These are phyloP conservation scores for Zootermopsis nevadensis DNA, from an alignment of 2,888 invertebrate species.

Conservation along the genomic window DNA sequence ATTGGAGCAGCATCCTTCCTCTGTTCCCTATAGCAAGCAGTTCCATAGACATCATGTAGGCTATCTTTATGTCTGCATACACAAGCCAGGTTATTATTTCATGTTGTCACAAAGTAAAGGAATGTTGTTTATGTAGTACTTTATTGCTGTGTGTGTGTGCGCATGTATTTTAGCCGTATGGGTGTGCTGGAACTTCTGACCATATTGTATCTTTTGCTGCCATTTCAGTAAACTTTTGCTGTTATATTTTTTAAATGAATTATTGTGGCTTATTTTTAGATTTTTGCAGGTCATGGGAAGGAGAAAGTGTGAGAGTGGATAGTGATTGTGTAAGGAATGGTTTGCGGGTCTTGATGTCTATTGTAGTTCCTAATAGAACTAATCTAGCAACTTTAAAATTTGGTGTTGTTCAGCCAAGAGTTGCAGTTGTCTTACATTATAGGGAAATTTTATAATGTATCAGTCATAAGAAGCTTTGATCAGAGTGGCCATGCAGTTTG, in stretches of 20 bases:
- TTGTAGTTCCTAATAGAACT: conserved; percentile 24
- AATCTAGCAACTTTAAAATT: conserved; percentile 31
- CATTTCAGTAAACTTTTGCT: conserved; percentile 16
- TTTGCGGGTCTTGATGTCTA: neutral
- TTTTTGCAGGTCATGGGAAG: neutral
- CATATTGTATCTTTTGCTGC: conserved; percentile 6
- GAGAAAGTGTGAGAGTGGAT: neutral
- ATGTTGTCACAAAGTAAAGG: neutral
- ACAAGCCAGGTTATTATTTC: conserved; percentile 26
- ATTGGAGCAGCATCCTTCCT: neutral
- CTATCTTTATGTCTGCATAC: conserved; percentile 22
- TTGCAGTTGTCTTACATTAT: neutral
- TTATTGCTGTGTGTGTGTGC: neutral
- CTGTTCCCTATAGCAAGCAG: conserved; percentile 28
- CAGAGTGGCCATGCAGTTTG: no score
- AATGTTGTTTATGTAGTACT: neutral
- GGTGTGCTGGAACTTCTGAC: neutral
- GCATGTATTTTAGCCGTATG: neutral
- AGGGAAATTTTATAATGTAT: neutral
- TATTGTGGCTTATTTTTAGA: conserved; percentile 13
- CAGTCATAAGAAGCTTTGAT: no score
- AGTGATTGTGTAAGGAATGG: neutral
- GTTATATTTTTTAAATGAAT: conserved; percentile 30
- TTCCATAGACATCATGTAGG: conserved; percentile 26
- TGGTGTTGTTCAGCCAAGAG: neutral